Conservation (phyloP, 1,140 invertebrate genomes). For the Notospermus geniculatus region DNA sequence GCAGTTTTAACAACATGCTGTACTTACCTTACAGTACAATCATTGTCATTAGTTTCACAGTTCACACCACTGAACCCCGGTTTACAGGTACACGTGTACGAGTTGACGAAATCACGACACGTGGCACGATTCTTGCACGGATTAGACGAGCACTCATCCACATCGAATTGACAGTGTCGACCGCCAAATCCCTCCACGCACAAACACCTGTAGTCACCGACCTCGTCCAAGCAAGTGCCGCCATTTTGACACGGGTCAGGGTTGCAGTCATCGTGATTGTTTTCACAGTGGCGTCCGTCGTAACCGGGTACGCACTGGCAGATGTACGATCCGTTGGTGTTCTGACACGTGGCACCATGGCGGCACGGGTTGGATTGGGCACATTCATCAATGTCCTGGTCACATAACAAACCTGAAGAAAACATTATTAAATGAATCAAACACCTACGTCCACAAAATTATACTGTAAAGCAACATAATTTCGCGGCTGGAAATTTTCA, state of each 20-base stretch:
- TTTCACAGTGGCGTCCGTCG: constrained; percentile 68
- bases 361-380: constrained; percentile 1
- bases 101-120: constrained; percentile 85
- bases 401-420: constrained; percentile 94
- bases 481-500: no score
- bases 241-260: constrained; percentile 82
- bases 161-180: constrained; percentile 19
- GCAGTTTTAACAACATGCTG: no score
- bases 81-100: constrained; percentile 83
- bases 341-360: constrained; percentile 26
- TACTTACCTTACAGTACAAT: no score
- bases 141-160: constrained; percentile 64
- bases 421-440: constrained; percentile 56
- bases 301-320: constrained; percentile 61
- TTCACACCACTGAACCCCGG: constrained; percentile 62
- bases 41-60: constrained; percentile 58
- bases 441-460: no score
- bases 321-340: constrained; percentile 22
- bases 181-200: constrained; percentile 20
- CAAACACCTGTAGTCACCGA: constrained; percentile 9
- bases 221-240: constrained; percentile 67
- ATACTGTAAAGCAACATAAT: no score
- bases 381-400: constrained; percentile 91
- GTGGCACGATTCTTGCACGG: constrained; percentile 82
- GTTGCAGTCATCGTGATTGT: background rate